Evolutionary conservation across 2,888 invertebrate genomes (phyloP).

Genomic region (Drosophila pegasa): DNA sequence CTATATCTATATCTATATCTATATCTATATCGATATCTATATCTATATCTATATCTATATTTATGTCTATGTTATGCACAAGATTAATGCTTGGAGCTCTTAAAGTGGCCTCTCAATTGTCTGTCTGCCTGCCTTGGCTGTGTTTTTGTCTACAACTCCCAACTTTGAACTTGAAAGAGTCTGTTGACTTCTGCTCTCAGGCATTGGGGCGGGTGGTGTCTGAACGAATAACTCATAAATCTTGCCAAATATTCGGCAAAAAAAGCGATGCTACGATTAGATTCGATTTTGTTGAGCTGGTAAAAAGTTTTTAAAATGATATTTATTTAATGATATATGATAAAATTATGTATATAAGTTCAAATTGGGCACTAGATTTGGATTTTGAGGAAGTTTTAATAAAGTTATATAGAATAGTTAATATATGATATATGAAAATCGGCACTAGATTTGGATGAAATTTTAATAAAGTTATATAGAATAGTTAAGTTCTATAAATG

Average conservation of each 20-base stretch:
- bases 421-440: too few relatives aligned
- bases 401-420: neutral
- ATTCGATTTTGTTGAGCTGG: neutral
- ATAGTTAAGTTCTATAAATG: too few relatives aligned
- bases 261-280: neutral
- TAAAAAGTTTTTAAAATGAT: neutral
- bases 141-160: slow-evolving; percentile 14
- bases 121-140: slow-evolving; percentile 10
- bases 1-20: slow-evolving; percentile 14
- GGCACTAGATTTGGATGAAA: too few relatives aligned
- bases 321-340: too few relatives aligned
- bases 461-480: too few relatives aligned
- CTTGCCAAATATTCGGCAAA: slow-evolving; percentile 1
- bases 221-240: slow-evolving; percentile 5
- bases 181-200: slow-evolving; percentile 54
- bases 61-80: slow-evolving; percentile 31
- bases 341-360: neutral
- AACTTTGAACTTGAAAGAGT: slow-evolving; percentile 71
- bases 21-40: neutral
- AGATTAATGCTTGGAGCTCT: slow-evolving; percentile 63
- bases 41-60: slow-evolving; percentile 3
- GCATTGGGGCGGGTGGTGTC: slow-evolving; percentile 7
- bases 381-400: neutral
- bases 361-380: neutral
- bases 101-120: slow-evolving; percentile 42